A percentile compares a stretch with the other conserved stretches of the same genome.
Conservation (phyloP, 2,797 vertebrate genomes). For the Pantherophis vulpinus region DNA sequence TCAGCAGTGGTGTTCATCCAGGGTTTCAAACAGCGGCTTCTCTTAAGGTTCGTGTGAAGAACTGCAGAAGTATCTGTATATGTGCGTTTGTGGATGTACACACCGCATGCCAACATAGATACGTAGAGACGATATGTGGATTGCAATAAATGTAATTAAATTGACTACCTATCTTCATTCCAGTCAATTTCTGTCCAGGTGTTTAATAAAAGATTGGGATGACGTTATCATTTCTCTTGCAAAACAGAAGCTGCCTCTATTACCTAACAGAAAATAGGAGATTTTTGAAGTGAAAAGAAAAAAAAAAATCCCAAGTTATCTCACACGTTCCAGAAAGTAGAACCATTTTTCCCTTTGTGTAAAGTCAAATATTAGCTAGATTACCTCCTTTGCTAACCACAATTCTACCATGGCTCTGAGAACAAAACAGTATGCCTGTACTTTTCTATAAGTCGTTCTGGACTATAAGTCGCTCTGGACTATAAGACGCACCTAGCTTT, state of each 20-base stretch:
- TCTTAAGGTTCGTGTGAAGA: background rate
- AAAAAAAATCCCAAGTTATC: background rate
- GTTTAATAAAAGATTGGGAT: background rate
- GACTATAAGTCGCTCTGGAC: no score
- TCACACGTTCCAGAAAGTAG: background rate
- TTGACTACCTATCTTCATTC: background rate
- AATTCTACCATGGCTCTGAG: background rate
- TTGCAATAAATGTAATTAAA: background rate
- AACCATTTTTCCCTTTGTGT: background rate
- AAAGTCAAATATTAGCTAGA: background rate
- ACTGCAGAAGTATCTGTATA: background rate
- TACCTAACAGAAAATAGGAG: background rate
- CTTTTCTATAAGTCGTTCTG: no score
- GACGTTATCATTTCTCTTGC: background rate
- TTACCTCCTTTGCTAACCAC: background rate
- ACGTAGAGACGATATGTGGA: background rate
- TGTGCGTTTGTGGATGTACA: background rate
- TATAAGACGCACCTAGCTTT: no score
- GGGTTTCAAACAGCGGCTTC: background rate
- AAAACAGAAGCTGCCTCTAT: background rate
- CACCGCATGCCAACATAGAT: background rate
- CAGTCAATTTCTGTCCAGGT: background rate
- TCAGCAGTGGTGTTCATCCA: background rate
- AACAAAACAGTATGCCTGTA: background rate
- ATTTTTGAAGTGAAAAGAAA: background rate